Evolutionary conservation across 2,797 vertebrate species (phyloP), one percentile per base, ranked within the genome.

Genomic region (Melanotaenia pygmaea): DNA sequence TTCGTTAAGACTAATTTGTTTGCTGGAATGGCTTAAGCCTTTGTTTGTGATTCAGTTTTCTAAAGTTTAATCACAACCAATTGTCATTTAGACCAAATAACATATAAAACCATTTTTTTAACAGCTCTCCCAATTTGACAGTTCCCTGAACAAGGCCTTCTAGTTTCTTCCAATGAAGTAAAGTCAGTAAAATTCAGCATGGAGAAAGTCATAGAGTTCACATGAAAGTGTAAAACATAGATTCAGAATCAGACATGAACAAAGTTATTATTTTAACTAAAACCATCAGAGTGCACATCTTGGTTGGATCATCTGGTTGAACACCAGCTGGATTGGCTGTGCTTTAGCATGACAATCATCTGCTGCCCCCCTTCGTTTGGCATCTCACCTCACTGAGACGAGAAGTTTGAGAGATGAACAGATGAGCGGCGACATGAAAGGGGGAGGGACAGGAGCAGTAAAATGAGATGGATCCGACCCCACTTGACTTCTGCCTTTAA

Each of bases 401-500:
- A 81, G 69, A 72, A 65, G 72, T 74, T 82, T 81, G 78, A 63
- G 71, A 58, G 61, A 59, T 59, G 47, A 50, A 83, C 56, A 70
- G 81, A 76, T 74, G 76, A 85, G 71, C n/a, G 4, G 63, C 59
- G 64, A 69, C 45, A 50, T 34, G 67, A 59, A 67, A 60, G 64
- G 84, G 79, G 83, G 73, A 74, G 82, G 84, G 62, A 14, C 60
- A 12, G 24, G 11, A 24, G 81, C 91, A 91, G 88, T 92, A 91
- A 93, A 93, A 93, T 88, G 79, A 92, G 87, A 93, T 93, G 88
- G 92, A 88, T 87, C 79, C 92, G 93, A 94, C 92, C 92, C 90
- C 83, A 62, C 81, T 92, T 94, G 90, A 90, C 92, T 91, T 80
- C 74, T 70, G 80, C 73, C 74, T 92, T 86, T 92, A 84, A 91